A percentile compares a stretch with the other conserved stretches of the same genome.
These are phyloP conservation scores for Drosophila obscura DNA, from an alignment of 1,140 invertebrate genomes.

Conservation along the genomic window DNA sequence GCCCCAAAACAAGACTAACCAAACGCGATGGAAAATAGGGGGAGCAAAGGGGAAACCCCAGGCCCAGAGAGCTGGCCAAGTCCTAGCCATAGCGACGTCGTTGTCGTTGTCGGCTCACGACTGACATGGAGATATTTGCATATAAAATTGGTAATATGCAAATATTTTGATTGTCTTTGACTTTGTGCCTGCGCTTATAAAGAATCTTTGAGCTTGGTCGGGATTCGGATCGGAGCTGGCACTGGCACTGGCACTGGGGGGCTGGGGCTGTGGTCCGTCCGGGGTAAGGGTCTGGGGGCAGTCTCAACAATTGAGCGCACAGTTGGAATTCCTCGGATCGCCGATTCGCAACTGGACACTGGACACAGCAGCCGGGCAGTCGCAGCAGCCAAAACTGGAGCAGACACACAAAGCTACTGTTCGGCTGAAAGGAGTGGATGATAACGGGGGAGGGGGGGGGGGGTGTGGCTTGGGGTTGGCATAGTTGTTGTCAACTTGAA, in stretches of 20 bases:
- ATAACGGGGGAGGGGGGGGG: slow-evolving; percentile 9
- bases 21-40: slow-evolving; percentile 6
- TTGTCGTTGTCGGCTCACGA: slow-evolving; percentile 69
- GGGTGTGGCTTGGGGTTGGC: slow-evolving; percentile 35
- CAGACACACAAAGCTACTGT: slow-evolving; percentile 29
- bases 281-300: slow-evolving; percentile 13
- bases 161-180: slow-evolving; percentile 83
- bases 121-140: slow-evolving; percentile 78
- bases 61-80: slow-evolving; percentile 21
- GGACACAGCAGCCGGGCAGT: slow-evolving; percentile 7
- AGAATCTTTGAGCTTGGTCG: slow-evolving; percentile 75
- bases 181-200: slow-evolving; percentile 81
- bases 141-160: slow-evolving; percentile 83
- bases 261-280: not conserved
- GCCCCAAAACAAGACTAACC: slow-evolving; percentile 60
- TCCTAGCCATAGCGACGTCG: slow-evolving; percentile 58
- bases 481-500: slow-evolving; percentile 65
- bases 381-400: slow-evolving; percentile 66
- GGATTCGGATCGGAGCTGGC: slow-evolving; percentile 25
- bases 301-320: slow-evolving; percentile 72
- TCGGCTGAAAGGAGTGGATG: not conserved
- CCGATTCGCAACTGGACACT: slow-evolving; percentile 43
- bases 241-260: slow-evolving; percentile 11
- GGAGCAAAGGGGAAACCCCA: slow-evolving; percentile 2
- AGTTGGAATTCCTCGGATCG: slow-evolving; percentile 74